Evolutionary conservation across 2,113 vertebrate species (phyloP).

Genomic region (Coregonus clupeaformis): DNA sequence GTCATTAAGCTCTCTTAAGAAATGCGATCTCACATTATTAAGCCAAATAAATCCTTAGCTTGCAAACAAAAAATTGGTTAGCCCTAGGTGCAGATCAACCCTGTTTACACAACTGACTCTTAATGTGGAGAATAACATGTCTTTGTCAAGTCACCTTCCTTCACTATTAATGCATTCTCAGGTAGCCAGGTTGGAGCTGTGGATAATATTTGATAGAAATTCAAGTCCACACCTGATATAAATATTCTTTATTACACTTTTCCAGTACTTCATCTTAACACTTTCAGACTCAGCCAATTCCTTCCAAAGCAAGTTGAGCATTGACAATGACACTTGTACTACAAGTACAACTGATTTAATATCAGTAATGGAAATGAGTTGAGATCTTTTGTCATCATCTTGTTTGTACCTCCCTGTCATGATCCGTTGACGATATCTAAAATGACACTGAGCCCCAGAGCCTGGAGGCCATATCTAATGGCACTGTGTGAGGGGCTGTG

Average conservation of each 20-base stretch:
- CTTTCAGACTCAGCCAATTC: neutral
- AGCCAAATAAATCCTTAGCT: conserved; percentile 36
- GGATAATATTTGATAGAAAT: conserved; percentile 21
- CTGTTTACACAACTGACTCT: conserved; percentile 49
- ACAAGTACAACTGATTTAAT: neutral
- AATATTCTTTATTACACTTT: neutral
- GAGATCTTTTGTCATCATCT: neutral
- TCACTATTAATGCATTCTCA: conserved; percentile 45
- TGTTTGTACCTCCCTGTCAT: neutral
- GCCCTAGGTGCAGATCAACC: conserved; percentile 46
- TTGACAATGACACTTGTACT: neutral
- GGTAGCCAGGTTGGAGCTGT: conserved; percentile 15
- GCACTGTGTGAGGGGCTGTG: conserved; percentile 43
- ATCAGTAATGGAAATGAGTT: neutral
- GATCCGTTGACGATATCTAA: no score
- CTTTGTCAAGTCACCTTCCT: conserved; percentile 35
- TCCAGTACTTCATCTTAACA: neutral
- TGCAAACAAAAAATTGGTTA: conserved; percentile 27
- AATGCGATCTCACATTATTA: conserved; percentile 46
- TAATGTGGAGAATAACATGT: conserved; percentile 22
- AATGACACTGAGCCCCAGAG: neutral
- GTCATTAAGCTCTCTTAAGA: conserved; percentile 53
- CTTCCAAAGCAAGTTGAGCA: neutral
- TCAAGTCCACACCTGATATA: conserved; percentile 19
- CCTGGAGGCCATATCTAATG: conserved; percentile 41